A percentile compares a stretch with the other conserved stretches of the same genome.
Conservation (phyloP, 2,113 vertebrate genomes). For the Casuarius casuarius region DNA sequence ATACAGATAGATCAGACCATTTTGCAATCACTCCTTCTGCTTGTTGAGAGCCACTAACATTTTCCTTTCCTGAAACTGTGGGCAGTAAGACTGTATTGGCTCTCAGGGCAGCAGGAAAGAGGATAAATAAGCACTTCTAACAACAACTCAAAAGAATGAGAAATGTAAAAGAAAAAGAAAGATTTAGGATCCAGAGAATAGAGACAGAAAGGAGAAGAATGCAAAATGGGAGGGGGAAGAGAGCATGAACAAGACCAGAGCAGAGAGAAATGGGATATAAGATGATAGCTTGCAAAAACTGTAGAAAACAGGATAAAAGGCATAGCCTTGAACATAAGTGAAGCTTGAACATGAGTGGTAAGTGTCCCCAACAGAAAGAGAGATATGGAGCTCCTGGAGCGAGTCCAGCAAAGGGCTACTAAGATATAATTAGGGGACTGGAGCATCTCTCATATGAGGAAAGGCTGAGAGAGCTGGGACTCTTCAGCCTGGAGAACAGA, state of each 20-base stretch:
- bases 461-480: too few relatives aligned
- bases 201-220: background rate
- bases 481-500: too few relatives aligned
- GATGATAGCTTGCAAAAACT: background rate
- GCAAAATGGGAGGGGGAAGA: background rate
- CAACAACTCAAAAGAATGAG: background rate
- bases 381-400: too few relatives aligned
- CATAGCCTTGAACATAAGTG: background rate
- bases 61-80: rapidly evolving
- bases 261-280: background rate
- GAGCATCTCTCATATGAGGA: too few relatives aligned
- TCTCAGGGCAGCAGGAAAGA: background rate
- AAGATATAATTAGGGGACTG: too few relatives aligned
- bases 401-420: too few relatives aligned
- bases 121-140: background rate
- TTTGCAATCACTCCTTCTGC: background rate
- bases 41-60: background rate
- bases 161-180: background rate
- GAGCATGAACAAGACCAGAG: background rate
- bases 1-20: background rate
- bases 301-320: background rate
- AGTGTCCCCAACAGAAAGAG: too few relatives aligned
- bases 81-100: background rate
- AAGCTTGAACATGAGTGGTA: background rate
- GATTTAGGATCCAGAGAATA: background rate